Percentiles rank a stretch among this genome's conserved stretches.
These are phyloP conservation scores for Oscheius sp. DNA, from an alignment of 2,888 invertebrate species.

Conservation along the genomic window DNA sequence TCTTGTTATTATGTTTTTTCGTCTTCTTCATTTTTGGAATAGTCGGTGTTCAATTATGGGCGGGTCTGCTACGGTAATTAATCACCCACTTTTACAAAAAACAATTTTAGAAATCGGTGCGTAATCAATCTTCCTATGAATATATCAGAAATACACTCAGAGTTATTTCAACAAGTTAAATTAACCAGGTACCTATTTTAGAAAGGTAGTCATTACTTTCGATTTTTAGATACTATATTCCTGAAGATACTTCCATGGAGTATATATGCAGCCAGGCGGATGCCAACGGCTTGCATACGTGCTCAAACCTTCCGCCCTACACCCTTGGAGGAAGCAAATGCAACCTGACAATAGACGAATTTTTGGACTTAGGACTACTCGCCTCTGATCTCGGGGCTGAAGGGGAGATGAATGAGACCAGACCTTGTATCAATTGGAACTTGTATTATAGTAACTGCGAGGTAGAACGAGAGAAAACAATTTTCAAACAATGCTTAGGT, in stretches of 20 bases:
- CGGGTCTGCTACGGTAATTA: slow-evolving; percentile 93
- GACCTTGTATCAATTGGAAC: slow-evolving; percentile 97
- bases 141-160: slow-evolving; percentile 53
- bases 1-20: slow-evolving; percentile 94
- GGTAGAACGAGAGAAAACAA: slow-evolving; percentile 19
- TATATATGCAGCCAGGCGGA: slow-evolving; percentile 92
- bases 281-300: slow-evolving; percentile 92
- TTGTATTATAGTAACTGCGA: slow-evolving; percentile 93
- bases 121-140: slow-evolving; percentile 63
- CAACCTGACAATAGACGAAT: slow-evolving; percentile 66
- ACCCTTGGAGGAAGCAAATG: slow-evolving; percentile 76
- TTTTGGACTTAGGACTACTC: too few species aligned
- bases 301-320: slow-evolving; percentile 83
- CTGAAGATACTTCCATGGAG: slow-evolving; percentile 78
- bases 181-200: slow-evolving; percentile 53
- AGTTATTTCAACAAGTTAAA: slow-evolving; percentile 59
- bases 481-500: slow-evolving; percentile 72
- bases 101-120: slow-evolving; percentile 64
- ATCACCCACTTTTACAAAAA: slow-evolving; percentile 73
- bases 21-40: slow-evolving; percentile 99
- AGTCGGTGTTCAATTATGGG: slow-evolving; percentile 98
- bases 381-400: too few species aligned
- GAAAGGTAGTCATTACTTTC: neutral
- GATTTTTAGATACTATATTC: slow-evolving; percentile 67
- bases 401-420: slow-evolving; percentile 61